Evolutionary conservation across 2,888 invertebrate genomes (phyloP).

Genomic region (Elmis aenea): DNA sequence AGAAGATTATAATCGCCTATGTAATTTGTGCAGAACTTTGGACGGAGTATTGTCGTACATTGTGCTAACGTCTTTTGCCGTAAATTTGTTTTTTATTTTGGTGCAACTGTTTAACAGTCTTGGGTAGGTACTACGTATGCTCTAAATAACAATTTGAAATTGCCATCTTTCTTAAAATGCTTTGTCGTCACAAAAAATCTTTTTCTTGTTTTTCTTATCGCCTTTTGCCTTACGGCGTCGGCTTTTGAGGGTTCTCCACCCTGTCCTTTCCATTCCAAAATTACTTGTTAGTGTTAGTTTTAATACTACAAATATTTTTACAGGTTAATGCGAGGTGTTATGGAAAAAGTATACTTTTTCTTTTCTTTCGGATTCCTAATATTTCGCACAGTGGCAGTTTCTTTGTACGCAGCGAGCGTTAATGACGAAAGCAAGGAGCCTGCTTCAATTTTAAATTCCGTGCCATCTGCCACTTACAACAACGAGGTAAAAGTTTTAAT

Average conservation of each 20-base stretch:
- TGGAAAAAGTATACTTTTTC: constrained; percentile 56
- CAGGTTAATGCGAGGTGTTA: background rate
- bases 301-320: no score
- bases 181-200: no score
- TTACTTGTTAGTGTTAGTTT: no score
- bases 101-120: constrained; percentile 63
- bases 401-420: constrained; percentile 34
- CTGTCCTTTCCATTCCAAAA: no score
- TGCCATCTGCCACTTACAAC: constrained; percentile 58
- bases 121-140: no score
- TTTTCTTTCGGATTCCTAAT: constrained; percentile 61
- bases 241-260: no score
- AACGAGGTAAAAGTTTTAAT: constrained; percentile 52
- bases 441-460: constrained; percentile 52
- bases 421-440: constrained; percentile 40
- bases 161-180: no score
- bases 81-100: constrained; percentile 67
- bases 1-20: constrained; percentile 58
- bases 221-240: no score
- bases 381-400: constrained; percentile 51
- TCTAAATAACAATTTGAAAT: no score
- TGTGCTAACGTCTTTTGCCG: constrained; percentile 60
- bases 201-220: no score
- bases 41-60: constrained; percentile 57
- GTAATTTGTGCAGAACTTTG: constrained; percentile 54